Conservation (phyloP, 1,140 invertebrate genomes). For the Luehdorfia chinensis region DNA sequence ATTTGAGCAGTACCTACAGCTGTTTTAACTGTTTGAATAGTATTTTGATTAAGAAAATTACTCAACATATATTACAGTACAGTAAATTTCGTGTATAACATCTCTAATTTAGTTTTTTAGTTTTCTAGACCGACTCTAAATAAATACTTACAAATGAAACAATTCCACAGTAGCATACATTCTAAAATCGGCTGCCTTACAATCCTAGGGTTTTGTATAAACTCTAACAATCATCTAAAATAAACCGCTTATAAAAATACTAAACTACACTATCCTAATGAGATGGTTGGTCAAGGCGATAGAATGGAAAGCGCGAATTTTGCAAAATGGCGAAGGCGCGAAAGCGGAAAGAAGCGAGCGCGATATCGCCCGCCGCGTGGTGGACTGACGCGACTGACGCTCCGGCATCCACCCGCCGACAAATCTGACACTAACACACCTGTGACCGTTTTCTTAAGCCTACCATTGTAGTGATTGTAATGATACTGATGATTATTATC, state of each 20-base stretch:
- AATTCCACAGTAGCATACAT: constrained; percentile 20
- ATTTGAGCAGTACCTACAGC: too few relatives aligned
- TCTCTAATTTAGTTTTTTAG: too few relatives aligned
- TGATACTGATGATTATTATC: background rate
- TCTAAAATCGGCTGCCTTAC: background rate
- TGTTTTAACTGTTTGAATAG: too few relatives aligned
- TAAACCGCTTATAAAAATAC: constrained; percentile 3
- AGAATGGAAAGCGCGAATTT: constrained; percentile 3
- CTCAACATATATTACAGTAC: too few relatives aligned
- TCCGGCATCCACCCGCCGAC: constrained; percentile 3
- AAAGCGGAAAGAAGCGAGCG: constrained; percentile 11
- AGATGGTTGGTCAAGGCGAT: background rate
- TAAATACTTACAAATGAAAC: constrained; percentile 22
- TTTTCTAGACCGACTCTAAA: too few relatives aligned
- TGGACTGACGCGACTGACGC: constrained; percentile 22
- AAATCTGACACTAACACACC: background rate
- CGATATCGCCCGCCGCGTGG: constrained; percentile 7
- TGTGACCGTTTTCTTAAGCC: background rate
- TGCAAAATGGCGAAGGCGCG: background rate
- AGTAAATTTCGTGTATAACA: too few relatives aligned
- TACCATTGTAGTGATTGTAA: background rate
- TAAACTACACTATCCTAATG: constrained; percentile 2
- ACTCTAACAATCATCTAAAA: constrained; percentile 13
- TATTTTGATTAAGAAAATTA: too few relatives aligned
- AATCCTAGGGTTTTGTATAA: constrained; percentile 1